A percentile compares a stretch with the other conserved stretches of the same genome.
Evolutionary conservation across 2,888 invertebrate genomes (phyloP).

Genomic region (Erebia palarica): DNA sequence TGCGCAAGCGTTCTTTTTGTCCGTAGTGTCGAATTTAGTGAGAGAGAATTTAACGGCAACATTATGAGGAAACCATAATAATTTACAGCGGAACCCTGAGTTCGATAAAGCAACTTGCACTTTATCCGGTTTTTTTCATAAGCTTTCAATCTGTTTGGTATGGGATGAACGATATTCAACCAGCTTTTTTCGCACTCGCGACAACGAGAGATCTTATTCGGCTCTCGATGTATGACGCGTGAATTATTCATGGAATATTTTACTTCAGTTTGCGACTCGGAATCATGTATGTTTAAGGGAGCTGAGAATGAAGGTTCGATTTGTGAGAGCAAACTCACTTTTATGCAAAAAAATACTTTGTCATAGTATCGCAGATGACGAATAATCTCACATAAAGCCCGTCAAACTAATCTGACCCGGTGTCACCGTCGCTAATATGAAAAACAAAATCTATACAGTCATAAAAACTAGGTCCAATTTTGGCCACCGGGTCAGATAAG

Average conservation of each 20-base stretch:
- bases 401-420: no score
- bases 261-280: conserved; percentile 58
- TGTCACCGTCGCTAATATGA: no score
- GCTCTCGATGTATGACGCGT: conserved; percentile 64
- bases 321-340: conserved; percentile 37
- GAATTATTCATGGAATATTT: conserved; percentile 78
- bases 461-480: no score
- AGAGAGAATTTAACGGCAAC: no score
- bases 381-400: not conserved
- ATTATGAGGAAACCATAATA: not conserved
- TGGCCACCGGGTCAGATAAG: no score
- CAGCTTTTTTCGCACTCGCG: conserved; percentile 18
- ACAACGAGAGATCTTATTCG: conserved; percentile 47
- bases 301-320: conserved; percentile 52
- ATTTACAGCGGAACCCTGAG: not conserved
- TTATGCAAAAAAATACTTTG: conserved; percentile 3
- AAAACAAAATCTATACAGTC: no score
- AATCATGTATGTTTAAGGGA: conserved; percentile 63
- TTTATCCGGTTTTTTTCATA: not conserved
- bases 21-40: no score
- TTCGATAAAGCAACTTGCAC: not conserved
- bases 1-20: no score
- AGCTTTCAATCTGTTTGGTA: conserved; percentile 14
- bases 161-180: conserved; percentile 13
- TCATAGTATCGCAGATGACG: not conserved